phyloP scores from a whole-genome alignment of 2,888 invertebrate species.

The Automeris io region DNA sequence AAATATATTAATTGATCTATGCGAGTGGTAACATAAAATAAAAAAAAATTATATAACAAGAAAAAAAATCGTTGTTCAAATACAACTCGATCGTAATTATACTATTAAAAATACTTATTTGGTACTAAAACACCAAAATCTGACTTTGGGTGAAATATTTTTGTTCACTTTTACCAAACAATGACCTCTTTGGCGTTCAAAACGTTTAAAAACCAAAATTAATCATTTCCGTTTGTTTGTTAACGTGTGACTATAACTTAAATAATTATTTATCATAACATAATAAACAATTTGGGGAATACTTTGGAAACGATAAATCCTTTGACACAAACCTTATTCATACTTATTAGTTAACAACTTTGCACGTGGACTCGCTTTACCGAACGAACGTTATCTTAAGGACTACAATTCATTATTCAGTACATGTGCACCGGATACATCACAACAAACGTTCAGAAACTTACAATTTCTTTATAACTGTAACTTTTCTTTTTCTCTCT shows the following conservation, averaged over 20 bases:
- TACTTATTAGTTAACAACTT: slow-evolving; percentile 74
- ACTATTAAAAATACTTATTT: slow-evolving; percentile 12
- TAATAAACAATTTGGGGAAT: slow-evolving; percentile 75
- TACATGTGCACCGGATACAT: slow-evolving; percentile 72
- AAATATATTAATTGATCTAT: slow-evolving; percentile 38
- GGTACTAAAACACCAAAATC: slow-evolving; percentile 13
- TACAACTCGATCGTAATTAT: slow-evolving; percentile 18
- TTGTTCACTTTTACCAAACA: slow-evolving; percentile 24
- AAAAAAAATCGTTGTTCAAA: slow-evolving; percentile 22
- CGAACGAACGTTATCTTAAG: slow-evolving; percentile 41
- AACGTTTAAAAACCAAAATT: slow-evolving; percentile 56
- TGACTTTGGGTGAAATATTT: slow-evolving; percentile 29
- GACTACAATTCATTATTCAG: slow-evolving; percentile 30
- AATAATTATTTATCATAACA: slow-evolving; percentile 43
- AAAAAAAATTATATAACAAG: slow-evolving; percentile 46
- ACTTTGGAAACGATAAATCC: slow-evolving; percentile 78
- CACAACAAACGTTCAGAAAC: slow-evolving; percentile 71
- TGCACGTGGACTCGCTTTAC: slow-evolving; percentile 64
- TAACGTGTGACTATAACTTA: slow-evolving; percentile 67
- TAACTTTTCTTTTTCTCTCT: slow-evolving; percentile 32
- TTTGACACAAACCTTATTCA: slow-evolving; percentile 73
- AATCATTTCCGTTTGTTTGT: slow-evolving; percentile 29
- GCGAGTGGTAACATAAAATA: slow-evolving; percentile 60
- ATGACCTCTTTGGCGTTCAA: slow-evolving; percentile 58
- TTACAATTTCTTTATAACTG: slow-evolving; percentile 60